Evolutionary conservation across 2,888 invertebrate genomes (phyloP), one percentile per base, ranked within the genome.

Genomic region (Trisateles emortualis): DNA sequence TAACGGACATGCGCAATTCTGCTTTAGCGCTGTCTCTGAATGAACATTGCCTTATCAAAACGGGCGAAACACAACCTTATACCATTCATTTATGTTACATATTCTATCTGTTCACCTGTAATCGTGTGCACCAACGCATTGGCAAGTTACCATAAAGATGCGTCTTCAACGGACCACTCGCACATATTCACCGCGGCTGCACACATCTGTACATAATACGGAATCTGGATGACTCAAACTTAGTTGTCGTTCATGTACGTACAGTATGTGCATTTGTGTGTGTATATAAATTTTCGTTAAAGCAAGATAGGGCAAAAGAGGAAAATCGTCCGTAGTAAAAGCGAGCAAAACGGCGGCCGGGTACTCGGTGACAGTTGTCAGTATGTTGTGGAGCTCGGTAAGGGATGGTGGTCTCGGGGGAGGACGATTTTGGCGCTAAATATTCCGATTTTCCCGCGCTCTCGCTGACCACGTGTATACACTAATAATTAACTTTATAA

Each of bases 261-360:
- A 79, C 64, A n/a, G n/a, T n/a, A n/a, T n/a, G 76, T 79, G 79
- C 69, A 76, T 69, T 72, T 81, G 72, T 81, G 68, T 85, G 78
- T 84, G 81, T 86, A 81, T 82, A 84, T 85, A 85, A 75, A 85
- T 84, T 87, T 85, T 86, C 83, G 87, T 83, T 83, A 77, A 84
- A 87, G 87, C 82, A 85, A 88, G 87, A 88, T 86, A 86, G 86
- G 84, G 86, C 76, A 85, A 85, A 86, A 85, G 88, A 86, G 89
- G 87, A 87, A 89, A 86, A 87, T 79, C 87, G 83, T 63, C 72
- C 64, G 77, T 85, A 85, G 86, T 86, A 81, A 84, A 85, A 81
- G 83, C 86, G 84, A 75, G 84, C 78, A 76, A 86, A 88, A 83
- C 84, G 86, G 80, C 81, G 83, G 81, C 68, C 79, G 78, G 82